Evolutionary conservation across 2,113 vertebrate genomes (phyloP).

Genomic region (Melanotaenia duboulayi): DNA sequence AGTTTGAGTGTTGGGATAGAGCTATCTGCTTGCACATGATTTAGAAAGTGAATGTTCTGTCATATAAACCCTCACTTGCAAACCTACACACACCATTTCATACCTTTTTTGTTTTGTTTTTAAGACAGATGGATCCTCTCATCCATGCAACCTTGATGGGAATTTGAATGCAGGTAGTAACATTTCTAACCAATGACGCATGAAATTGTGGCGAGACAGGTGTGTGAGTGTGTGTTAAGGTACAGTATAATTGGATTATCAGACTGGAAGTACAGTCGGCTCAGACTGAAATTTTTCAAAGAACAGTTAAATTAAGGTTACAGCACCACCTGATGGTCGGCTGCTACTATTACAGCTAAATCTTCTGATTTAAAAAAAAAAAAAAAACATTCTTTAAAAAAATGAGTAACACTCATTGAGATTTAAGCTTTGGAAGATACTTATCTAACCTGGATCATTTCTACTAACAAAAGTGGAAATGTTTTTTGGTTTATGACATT

Average conservation of each 20-base stretch:
- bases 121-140: background rate
- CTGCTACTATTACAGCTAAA: conserved; percentile 38
- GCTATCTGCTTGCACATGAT: background rate
- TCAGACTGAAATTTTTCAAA: background rate
- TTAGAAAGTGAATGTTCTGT: conserved; percentile 1
- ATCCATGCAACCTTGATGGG: background rate
- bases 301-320: conserved; percentile 1
- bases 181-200: background rate
- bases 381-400: background rate
- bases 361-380: background rate
- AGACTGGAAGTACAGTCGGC: background rate
- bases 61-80: background rate
- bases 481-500: background rate
- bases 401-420: background rate
- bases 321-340: conserved; percentile 45
- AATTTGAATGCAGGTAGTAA: conserved; percentile 15
- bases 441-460: background rate
- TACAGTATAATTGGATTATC: conserved; percentile 1
- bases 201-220: conserved; percentile 20
- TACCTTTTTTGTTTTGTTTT: too few species aligned
- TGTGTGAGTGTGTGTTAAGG: background rate
- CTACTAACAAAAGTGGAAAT: background rate
- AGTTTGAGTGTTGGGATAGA: background rate
- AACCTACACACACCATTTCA: too few species aligned
- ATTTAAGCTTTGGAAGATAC: background rate